A percentile compares a stretch with the other conserved stretches of the same genome.
These are phyloP conservation scores for Lamprotornis superbus DNA, from an alignment of 2,113 vertebrate species.

Conservation along the genomic window DNA sequence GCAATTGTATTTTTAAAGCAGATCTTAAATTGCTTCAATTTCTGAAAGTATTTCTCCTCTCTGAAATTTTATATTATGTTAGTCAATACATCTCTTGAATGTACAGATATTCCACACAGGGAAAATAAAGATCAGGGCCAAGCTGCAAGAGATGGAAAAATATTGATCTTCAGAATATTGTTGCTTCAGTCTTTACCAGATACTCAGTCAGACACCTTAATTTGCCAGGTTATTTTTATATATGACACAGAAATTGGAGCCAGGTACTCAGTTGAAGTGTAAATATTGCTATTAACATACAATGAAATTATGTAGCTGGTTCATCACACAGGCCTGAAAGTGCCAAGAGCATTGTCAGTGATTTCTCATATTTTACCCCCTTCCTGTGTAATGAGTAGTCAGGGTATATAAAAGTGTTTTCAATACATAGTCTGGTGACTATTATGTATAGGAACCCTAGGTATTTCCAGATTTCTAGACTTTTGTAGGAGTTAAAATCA, in stretches of 20 bases:
- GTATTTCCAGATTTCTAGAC: background rate
- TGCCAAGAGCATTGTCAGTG: background rate
- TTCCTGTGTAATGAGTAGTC: background rate
- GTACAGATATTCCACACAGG: background rate
- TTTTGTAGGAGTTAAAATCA: background rate
- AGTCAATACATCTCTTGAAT: background rate
- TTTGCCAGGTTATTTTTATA: background rate
- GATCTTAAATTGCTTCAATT: background rate
- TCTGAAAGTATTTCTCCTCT: background rate
- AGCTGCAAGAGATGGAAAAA: background rate
- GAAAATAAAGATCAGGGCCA: background rate
- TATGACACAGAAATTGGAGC: background rate
- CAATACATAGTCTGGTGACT: background rate
- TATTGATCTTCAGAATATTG: background rate
- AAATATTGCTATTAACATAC: background rate
- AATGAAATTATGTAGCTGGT: background rate
- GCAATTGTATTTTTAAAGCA: background rate
- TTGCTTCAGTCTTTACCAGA: background rate
- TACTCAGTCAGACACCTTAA: background rate
- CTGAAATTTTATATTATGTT: background rate
- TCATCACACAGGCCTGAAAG: background rate
- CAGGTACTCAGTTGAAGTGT: background rate
- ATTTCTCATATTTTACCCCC: background rate
- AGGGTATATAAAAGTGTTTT: background rate
- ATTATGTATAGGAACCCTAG: background rate